Percentiles rank a stretch among this genome's conserved stretches.
These are phyloP conservation scores for Lasioglossum marginatum DNA, from an alignment of 2,888 invertebrate genomes.

Conservation along the genomic window DNA sequence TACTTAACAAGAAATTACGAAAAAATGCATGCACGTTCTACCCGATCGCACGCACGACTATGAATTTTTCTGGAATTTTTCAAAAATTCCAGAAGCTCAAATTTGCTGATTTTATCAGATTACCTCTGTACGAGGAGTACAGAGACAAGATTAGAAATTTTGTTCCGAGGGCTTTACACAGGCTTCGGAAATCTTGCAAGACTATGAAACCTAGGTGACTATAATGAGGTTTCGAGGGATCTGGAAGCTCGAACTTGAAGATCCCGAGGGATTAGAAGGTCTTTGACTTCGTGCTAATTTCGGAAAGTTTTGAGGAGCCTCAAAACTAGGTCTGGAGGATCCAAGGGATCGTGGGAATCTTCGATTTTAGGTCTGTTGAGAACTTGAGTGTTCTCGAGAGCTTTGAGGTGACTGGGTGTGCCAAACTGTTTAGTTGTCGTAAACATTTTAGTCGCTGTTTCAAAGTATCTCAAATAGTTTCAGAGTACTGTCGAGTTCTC, in stretches of 20 bases:
- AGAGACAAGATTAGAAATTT: not conserved
- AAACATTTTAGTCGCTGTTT: not conserved
- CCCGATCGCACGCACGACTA: not conserved
- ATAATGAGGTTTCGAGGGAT: not conserved
- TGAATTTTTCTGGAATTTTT: not conserved
- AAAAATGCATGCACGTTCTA: not conserved
- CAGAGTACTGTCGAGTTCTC: not conserved
- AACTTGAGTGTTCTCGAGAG: not conserved
- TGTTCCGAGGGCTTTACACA: not conserved
- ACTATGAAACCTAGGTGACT: not conserved
- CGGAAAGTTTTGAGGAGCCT: not conserved
- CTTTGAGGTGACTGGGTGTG: not conserved
- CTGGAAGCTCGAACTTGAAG: not conserved
- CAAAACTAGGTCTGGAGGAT: conserved; percentile 3
- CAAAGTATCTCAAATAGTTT: not conserved
- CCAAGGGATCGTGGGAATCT: not conserved
- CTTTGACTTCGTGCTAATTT: conserved; percentile 7
- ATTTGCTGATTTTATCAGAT: not conserved
- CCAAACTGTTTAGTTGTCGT: not conserved
- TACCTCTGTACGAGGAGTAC: no score
- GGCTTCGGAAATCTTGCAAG: not conserved
- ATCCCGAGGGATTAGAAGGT: conserved; percentile 4
- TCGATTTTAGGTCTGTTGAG: not conserved
- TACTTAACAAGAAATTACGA: no score
- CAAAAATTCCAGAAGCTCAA: not conserved